Conservation (phyloP, 2,888 invertebrate genomes). For the Plagodis dolabraria region DNA sequence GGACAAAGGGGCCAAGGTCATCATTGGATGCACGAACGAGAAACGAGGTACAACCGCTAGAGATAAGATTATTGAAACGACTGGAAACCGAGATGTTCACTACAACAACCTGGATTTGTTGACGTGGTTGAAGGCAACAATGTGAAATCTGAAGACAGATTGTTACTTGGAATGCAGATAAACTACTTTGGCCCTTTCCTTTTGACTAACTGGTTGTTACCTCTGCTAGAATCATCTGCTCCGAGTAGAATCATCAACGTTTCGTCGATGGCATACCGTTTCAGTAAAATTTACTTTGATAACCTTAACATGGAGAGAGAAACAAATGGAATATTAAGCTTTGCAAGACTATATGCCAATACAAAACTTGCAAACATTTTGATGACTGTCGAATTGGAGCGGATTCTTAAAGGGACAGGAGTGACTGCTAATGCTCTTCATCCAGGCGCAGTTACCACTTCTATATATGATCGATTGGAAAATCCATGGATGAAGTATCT, state of each 20-base stretch:
- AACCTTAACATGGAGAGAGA: slow-evolving; percentile 55
- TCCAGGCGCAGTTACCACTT: slow-evolving; percentile 88
- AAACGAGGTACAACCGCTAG: slow-evolving; percentile 85
- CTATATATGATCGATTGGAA: slow-evolving; percentile 59
- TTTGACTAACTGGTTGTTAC: slow-evolving; percentile 86
- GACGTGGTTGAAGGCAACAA: slow-evolving; percentile 69
- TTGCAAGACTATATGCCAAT: slow-evolving; percentile 56
- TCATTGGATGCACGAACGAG: slow-evolving; percentile 91
- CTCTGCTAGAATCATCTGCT: slow-evolving; percentile 66
- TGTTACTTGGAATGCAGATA: slow-evolving; percentile 84
- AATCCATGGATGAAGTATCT: slow-evolving; percentile 48
- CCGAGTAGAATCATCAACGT: slow-evolving; percentile 72
- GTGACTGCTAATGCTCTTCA: slow-evolving; percentile 92
- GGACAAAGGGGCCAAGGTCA: slow-evolving; percentile 89
- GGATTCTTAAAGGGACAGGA: slow-evolving; percentile 87
- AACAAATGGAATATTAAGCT: slow-evolving; percentile 37
- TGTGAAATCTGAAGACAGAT: slow-evolving; percentile 84
- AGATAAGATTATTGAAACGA: slow-evolving; percentile 50
- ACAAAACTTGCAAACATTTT: slow-evolving; percentile 89
- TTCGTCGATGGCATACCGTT: slow-evolving; percentile 58
- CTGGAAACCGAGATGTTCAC: slow-evolving; percentile 62
- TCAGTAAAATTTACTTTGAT: slow-evolving; percentile 52
- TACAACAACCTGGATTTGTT: slow-evolving; percentile 81
- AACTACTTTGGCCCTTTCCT: slow-evolving; percentile 88
- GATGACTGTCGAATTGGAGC: slow-evolving; percentile 88